Base-by-base conservation (phyloP, 2,888 invertebrate genomes). In the Nomada hirtipes region DNA sequence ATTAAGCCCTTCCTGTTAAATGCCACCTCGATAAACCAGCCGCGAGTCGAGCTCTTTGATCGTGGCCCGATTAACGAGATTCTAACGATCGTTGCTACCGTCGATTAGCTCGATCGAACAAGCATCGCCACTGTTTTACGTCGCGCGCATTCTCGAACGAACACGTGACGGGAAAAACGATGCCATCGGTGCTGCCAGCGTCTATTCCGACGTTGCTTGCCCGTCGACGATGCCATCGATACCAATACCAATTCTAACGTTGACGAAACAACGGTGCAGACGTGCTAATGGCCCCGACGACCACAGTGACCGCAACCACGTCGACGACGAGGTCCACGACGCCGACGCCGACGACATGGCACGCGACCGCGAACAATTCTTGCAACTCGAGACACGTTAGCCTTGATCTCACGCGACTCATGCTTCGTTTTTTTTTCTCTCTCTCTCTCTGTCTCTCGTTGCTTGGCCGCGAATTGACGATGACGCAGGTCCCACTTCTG, bases 351-450 rank as follows among this genome's bases (percentile, higher is more conserved):
- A 72, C 84, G 90, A 88, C 84, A 88, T 84, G 91, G 85, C 85
- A 72, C 85, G 76, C 88, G 90, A 86, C 80, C 84, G 80, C 78
- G 88, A 85, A 91, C 90, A 91, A 91, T 91, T 77, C 86, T 78
- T 68, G 89, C 68, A 88, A 89, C 86, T 83, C 77, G 88, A 90
- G 85, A 90, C 89, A 68, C 84, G 81, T 82, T 85, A 88, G 88
- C 89, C 89, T 89, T 88, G 90, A 86, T 84, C 84, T 64, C 64
- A 69, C 68, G 29, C 26, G 78, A 50, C 68, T 74, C 77, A 59
- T 55, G 47, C 60, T 64, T 52, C 60, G 65, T 70, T 83, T 60
- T 71, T 36, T 64, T 73, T 61, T 76, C 70, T 70, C 57, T 65
- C 70, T 70, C 57, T 65, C 61, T 50, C 59, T 61, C 63, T 77